Base-by-base conservation (phyloP, 2,888 invertebrate species). In the Apodemia hepburni region DNA sequence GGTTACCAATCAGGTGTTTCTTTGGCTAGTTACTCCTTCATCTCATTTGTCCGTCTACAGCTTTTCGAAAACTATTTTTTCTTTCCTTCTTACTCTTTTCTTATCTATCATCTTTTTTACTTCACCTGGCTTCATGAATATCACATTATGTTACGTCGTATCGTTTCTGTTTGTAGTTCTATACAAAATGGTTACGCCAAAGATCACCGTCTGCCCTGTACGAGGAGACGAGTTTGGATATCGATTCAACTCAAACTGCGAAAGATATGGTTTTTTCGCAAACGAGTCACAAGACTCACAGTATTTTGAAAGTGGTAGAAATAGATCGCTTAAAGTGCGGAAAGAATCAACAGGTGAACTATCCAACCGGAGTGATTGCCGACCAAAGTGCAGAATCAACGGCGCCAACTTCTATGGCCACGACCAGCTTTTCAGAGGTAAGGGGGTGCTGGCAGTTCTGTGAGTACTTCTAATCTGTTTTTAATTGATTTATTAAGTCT, bases 151-250 rank as follows among this genome's bases (percentile, higher is more conserved):
- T 91, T 89, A 91, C 88, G 90, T 89, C 91, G 84, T 89, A 82
- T 89, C 88, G 86, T 91, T 91, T 91, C 80, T 91, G 84, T 91
- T 91, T 90, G 90, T 91, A 91, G 91, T 91, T 90, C 88, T 90
- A 88, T 90, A 81, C 91, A 91, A 91, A 91, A 91, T 91, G 91
- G 91, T 91, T 87, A 83, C 90, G 85, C 86, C 85, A 90, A 91
- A 85, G 82, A 84, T 86, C 89, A 86, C 82, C 89, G 69, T 70
- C 73, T 84, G 87, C 87, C 85, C 89, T 85, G 83, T 86, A 86
- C 84, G 87, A 83, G 87, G 87, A 84, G 88, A 88, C 86, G 84
- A 82, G 87, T 84, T 84, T 88, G 88, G 87, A 87, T 84, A 81
- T 83, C 80, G 79, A 74, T 82, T 74, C 84, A 73, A 84, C 77